These are phyloP conservation scores for Tenodera sinensis DNA, from an alignment of 2,888 invertebrate genomes.

Conservation along the genomic window DNA sequence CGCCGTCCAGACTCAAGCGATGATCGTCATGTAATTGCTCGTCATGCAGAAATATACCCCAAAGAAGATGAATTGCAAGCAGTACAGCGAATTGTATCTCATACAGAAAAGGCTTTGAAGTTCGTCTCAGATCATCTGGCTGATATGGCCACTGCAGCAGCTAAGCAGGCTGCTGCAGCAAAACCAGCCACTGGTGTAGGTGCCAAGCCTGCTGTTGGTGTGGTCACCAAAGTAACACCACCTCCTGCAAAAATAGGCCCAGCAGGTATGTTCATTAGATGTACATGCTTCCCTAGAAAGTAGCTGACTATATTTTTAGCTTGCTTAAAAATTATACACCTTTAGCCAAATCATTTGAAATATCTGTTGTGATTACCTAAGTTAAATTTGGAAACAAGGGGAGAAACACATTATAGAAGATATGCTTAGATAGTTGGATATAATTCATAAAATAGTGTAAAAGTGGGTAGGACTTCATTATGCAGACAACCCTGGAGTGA, in stretches of 20 bases:
- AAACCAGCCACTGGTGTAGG: constrained; percentile 8
- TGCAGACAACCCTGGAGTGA: no score
- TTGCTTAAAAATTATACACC: no score
- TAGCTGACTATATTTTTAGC: no score
- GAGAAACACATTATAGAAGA: no score
- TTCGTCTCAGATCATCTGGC: constrained; percentile 87
- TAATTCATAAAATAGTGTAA: no score
- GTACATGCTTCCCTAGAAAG: no score
- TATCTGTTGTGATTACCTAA: no score
- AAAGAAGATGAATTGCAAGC: constrained; percentile 82
- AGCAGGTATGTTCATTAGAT: not conserved
- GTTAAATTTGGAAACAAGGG: no score
- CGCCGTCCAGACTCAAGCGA: constrained; percentile 90
- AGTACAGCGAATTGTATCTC: constrained; percentile 88
- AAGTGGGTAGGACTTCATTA: no score
- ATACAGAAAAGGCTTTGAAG: constrained; percentile 91
- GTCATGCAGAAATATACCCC: constrained; percentile 92
- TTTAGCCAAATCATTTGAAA: no score
- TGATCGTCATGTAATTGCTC: constrained; percentile 90
- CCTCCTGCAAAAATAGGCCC: not conserved
- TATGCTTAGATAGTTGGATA: no score
- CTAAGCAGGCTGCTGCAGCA: constrained; percentile 13
- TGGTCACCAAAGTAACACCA: not conserved
- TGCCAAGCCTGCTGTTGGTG: constrained; percentile 4
- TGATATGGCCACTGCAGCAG: constrained; percentile 48